Evolutionary conservation across 2,888 invertebrate genomes (phyloP).

Genomic region (Diaphora mendica): DNA sequence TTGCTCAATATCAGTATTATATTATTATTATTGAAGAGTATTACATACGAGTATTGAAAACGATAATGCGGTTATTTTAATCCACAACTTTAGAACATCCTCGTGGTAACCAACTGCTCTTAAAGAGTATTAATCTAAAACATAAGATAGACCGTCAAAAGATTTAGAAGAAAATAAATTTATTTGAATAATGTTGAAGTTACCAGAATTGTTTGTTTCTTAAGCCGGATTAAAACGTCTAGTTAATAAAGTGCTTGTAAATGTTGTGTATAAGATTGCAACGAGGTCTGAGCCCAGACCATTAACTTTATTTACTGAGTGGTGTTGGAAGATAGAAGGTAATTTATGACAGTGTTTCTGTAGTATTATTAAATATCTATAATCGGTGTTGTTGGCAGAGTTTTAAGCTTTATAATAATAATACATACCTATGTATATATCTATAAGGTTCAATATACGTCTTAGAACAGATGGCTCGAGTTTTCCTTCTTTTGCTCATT

Average conservation of each 20-base stretch:
- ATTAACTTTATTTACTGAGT: neutral
- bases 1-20: too few species aligned
- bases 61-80: neutral
- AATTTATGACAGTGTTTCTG: neutral
- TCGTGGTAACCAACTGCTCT: neutral
- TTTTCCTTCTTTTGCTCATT: neutral
- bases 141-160: conserved; percentile 1
- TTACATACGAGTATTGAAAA: too few species aligned
- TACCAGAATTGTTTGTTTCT: conserved; percentile 9
- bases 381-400: neutral
- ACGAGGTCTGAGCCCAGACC: neutral
- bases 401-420: neutral
- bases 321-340: neutral
- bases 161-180: conserved; percentile 4
- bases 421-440: neutral
- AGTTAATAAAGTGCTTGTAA: conserved; percentile 10
- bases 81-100: neutral
- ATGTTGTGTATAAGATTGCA: conserved; percentile 7
- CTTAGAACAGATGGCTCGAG: neutral
- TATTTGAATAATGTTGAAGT: conserved; percentile 12
- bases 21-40: too few species aligned
- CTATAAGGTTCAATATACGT: neutral
- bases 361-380: neutral
- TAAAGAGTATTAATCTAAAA: neutral
- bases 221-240: conserved; percentile 11